Conservation (phyloP, 2,113 vertebrate genomes). For the Neodontobutis hainanensis region DNA sequence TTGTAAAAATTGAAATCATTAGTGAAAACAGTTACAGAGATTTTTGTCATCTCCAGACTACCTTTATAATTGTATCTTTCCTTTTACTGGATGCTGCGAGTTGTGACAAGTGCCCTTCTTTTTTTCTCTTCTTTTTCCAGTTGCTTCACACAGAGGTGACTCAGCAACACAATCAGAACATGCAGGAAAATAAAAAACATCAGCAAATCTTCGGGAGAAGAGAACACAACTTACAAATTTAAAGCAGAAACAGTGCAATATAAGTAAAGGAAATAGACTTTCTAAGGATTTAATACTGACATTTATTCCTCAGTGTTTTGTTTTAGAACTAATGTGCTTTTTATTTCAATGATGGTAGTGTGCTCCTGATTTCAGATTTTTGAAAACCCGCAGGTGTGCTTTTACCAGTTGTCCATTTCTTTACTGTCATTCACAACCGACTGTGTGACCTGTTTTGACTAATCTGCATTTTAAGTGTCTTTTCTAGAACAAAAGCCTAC, state of each 20-base stretch:
- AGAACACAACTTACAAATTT: conserved; percentile 9
- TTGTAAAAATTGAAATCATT: conserved; percentile 5
- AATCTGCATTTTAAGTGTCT: too few relatives aligned
- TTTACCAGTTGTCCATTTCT: too few relatives aligned
- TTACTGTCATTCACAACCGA: too few relatives aligned
- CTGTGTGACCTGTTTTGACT: too few relatives aligned
- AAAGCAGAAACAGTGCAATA: background rate
- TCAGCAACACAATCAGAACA: conserved; percentile 18
- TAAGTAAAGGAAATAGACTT: too few relatives aligned
- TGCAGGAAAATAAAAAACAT: conserved; percentile 16
- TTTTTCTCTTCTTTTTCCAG: conserved; percentile 7
- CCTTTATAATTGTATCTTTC: conserved; percentile 55
- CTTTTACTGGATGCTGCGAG: conserved; percentile 61
- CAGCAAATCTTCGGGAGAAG: background rate
- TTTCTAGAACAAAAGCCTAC: too few relatives aligned
- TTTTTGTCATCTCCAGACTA: conserved; percentile 53
- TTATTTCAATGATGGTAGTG: too few relatives aligned
- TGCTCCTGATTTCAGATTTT: too few relatives aligned
- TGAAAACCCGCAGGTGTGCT: too few relatives aligned
- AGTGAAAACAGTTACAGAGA: conserved; percentile 14
- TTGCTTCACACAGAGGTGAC: conserved; percentile 23
- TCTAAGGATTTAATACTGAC: too few relatives aligned
- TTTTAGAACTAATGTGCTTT: too few relatives aligned
- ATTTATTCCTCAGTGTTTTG: too few relatives aligned
- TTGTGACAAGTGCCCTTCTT: conserved; percentile 55